Evolutionary conservation across 2,888 invertebrate genomes (phyloP).

Genomic region (Patella depressa): DNA sequence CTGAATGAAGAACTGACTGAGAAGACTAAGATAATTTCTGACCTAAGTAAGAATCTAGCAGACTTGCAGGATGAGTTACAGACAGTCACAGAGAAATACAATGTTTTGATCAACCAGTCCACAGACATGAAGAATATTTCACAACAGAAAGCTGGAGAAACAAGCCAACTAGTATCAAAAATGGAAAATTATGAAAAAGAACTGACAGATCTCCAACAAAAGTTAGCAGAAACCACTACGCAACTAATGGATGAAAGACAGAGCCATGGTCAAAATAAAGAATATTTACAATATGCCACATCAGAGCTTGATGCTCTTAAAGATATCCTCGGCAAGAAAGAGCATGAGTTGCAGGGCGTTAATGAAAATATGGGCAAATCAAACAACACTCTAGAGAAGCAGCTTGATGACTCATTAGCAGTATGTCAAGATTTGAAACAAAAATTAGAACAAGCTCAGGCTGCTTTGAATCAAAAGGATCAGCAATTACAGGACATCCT

Average conservation of each 20-base stretch:
- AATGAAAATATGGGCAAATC: conserved; percentile 23
- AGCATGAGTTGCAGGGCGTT: conserved; percentile 13
- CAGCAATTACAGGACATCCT: conserved; percentile 20
- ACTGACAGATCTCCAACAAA: conserved; percentile 15
- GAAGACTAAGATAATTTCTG: neutral
- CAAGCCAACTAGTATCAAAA: conserved; percentile 14
- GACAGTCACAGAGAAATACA: conserved; percentile 5
- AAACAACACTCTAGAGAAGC: conserved; percentile 13
- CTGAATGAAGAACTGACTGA: conserved; percentile 1
- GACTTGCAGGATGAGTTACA: conserved; percentile 6
- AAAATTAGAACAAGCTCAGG: conserved; percentile 32
- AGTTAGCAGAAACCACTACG: conserved; percentile 7
- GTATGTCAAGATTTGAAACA: conserved; percentile 27
- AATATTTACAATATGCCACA: conserved; percentile 18
- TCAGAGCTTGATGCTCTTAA: neutral
- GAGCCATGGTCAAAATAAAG: conserved; percentile 6
- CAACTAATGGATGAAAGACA: conserved; percentile 15
- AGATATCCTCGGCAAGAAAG: conserved; percentile 4
- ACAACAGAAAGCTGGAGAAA: neutral
- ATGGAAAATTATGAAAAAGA: conserved; percentile 14
- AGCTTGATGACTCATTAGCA: conserved; percentile 14
- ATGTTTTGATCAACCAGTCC: neutral
- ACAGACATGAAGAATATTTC: neutral
- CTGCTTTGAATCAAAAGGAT: conserved; percentile 27
- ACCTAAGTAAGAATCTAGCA: conserved; percentile 13